These are phyloP conservation scores for Aphelocoma coerulescens DNA, from an alignment of 2,113 vertebrate species.

Conservation along the genomic window DNA sequence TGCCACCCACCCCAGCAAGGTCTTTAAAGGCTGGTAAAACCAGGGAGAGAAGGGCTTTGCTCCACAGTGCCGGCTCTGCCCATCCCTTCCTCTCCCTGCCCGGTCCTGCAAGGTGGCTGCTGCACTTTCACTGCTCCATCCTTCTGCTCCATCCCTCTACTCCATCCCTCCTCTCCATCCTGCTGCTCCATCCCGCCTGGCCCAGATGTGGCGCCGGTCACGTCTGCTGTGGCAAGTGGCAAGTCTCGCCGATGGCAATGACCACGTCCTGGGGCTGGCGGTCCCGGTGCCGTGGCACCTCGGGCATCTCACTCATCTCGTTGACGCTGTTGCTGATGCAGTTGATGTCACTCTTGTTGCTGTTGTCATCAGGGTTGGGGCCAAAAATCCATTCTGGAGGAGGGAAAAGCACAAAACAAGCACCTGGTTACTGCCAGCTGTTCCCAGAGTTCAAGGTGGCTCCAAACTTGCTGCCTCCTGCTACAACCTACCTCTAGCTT, in stretches of 20 bases:
- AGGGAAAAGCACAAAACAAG: neutral
- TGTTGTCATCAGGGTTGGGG: conserved; percentile 63
- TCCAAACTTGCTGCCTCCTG: neutral
- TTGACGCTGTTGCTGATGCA: conserved; percentile 77
- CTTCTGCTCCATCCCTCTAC: neutral
- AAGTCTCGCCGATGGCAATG: conserved; percentile 74
- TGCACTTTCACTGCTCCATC: neutral
- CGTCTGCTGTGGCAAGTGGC: conserved; percentile 68
- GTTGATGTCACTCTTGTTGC: conserved; percentile 78
- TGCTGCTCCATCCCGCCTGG: neutral
- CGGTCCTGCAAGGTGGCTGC: neutral
- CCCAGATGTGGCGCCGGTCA: neutral
- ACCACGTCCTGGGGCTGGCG: conserved; percentile 71
- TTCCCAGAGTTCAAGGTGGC: neutral
- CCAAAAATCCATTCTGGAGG: conserved; percentile 80
- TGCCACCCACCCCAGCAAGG: neutral
- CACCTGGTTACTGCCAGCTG: accelerated
- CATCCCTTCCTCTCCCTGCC: neutral
- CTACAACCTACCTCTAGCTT: accelerated
- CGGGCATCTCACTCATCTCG: conserved; percentile 66
- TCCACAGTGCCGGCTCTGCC: neutral
- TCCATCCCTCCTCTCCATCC: neutral
- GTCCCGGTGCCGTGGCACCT: neutral
- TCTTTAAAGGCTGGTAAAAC: neutral
- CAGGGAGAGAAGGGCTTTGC: neutral